Conservation (phyloP, 2,113 vertebrate species). For the Periophthalmodon schlosseri region DNA sequence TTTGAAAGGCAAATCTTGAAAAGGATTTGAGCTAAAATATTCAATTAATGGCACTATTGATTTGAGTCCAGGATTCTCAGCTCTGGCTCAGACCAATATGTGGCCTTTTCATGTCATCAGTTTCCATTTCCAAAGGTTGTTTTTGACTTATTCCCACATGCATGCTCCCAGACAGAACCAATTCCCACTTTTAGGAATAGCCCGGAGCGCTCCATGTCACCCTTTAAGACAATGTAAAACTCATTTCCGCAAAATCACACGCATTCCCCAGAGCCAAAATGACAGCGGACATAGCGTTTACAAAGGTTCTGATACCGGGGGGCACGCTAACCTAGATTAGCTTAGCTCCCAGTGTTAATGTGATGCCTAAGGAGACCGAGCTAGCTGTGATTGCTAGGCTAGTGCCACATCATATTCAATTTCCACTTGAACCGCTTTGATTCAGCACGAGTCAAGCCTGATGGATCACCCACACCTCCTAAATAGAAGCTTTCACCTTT, state of each 20-base stretch:
- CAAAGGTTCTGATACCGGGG: constrained; percentile 57
- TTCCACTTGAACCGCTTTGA: constrained; percentile 70
- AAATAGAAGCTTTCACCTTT: constrained; percentile 60
- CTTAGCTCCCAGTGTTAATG: constrained; percentile 70
- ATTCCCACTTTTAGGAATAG: constrained; percentile 24
- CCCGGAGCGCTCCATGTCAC: constrained; percentile 36
- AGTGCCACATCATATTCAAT: constrained; percentile 74
- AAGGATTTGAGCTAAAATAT: not conserved
- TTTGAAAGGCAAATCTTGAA: not conserved
- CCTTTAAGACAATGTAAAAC: constrained; percentile 38
- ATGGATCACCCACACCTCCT: constrained; percentile 65
- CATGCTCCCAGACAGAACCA: constrained; percentile 6
- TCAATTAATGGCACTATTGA: not conserved
- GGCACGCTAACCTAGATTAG: constrained; percentile 62
- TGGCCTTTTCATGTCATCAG: not conserved
- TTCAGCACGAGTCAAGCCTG: constrained; percentile 53
- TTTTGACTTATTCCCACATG: constrained; percentile 3
- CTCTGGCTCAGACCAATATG: not conserved
- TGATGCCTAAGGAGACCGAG: constrained; percentile 48
- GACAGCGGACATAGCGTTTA: constrained; percentile 60
- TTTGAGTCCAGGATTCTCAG: not conserved
- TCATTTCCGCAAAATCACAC: constrained; percentile 53
- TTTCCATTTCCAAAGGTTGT: not conserved
- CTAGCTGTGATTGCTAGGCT: constrained; percentile 64
- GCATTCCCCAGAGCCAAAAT: constrained; percentile 53